phyloP scores from a whole-genome alignment of 1,140 invertebrate species.

The Drosophila rhopaloa region DNA sequence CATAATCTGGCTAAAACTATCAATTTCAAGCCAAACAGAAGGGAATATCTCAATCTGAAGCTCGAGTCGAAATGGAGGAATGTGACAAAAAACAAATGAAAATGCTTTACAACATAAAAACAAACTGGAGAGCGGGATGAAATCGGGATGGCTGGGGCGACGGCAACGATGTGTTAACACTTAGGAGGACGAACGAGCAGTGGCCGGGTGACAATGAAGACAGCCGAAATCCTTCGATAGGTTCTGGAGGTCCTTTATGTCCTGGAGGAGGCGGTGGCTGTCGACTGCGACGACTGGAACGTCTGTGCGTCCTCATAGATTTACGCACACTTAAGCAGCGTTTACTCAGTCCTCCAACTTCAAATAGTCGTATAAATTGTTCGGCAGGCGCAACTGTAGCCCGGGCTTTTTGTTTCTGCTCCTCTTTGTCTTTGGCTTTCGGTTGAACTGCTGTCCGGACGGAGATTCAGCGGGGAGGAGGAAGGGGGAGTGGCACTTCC shows the following conservation, averaged over 20 bases:
- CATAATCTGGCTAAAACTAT: slow-evolving; percentile 75
- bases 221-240: slow-evolving; percentile 62
- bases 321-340: slow-evolving; percentile 74
- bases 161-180: slow-evolving; percentile 68
- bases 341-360: slow-evolving; percentile 58
- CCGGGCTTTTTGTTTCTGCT: slow-evolving; percentile 38
- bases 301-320: slow-evolving; percentile 65
- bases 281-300: background rate
- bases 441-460: slow-evolving; percentile 27
- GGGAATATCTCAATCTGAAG: slow-evolving; percentile 29
- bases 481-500: slow-evolving; percentile 14
- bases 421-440: slow-evolving; percentile 48
- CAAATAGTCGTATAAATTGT: slow-evolving; percentile 67
- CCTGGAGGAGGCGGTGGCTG: background rate
- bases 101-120: slow-evolving; percentile 60
- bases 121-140: slow-evolving; percentile 14
- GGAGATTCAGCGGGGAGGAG: background rate
- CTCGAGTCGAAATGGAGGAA: background rate
- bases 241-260: slow-evolving; percentile 9
- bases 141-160: slow-evolving; percentile 6
- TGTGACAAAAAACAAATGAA: slow-evolving; percentile 51
- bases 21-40: slow-evolving; percentile 63
- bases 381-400: slow-evolving; percentile 54
- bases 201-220: slow-evolving; percentile 34
- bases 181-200: slow-evolving; percentile 44